Conservation (phyloP, 2,797 vertebrate species). For the Brachyrhaphis roseni region DNA sequence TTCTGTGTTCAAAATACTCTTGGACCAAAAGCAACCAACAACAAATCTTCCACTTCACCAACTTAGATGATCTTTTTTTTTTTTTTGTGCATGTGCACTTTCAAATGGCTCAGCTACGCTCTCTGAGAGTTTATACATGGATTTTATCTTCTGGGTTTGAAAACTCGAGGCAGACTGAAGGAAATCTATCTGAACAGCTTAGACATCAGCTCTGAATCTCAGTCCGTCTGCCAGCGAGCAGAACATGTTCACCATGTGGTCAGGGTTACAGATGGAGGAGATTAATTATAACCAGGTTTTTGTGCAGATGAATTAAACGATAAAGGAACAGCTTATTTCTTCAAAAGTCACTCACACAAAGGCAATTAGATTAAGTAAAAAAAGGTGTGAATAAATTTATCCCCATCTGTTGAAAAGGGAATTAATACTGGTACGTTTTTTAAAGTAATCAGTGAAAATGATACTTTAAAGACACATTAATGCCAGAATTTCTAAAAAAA, state of each 20-base stretch:
- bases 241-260: constrained; percentile 9
- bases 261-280: constrained; percentile 8
- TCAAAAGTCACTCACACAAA: neutral
- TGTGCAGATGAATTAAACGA: constrained; percentile 7
- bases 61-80: neutral
- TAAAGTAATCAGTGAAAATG: neutral
- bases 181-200: neutral
- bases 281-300: constrained; percentile 19
- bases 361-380: neutral
- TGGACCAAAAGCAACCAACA: neutral
- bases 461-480: neutral
- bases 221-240: neutral
- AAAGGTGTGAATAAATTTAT: constrained; percentile 2
- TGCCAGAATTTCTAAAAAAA: too few relatives aligned
- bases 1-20: neutral
- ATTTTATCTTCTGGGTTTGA: neutral
- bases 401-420: neutral
- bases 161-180: neutral
- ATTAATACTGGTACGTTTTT: neutral
- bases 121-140: neutral
- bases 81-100: neutral
- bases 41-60: neutral
- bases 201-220: neutral
- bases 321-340: constrained; percentile 9
- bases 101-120: neutral